Base-by-base conservation (phyloP, 2,888 invertebrate species). In the Diachrysia chrysitis region DNA sequence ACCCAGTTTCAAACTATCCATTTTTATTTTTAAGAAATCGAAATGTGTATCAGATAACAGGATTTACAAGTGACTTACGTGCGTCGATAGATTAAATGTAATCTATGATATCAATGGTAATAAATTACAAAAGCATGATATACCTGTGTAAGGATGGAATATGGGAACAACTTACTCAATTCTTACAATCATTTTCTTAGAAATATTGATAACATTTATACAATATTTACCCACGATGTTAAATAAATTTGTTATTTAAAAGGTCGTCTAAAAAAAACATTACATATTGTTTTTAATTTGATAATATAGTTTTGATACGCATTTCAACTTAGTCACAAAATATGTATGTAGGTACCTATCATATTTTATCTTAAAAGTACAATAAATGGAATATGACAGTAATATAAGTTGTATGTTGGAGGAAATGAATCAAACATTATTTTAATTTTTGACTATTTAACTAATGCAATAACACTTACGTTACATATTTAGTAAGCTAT, bases 351-450 rank as follows among this genome's bases (percentile, higher is more conserved):
- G 48, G 21, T 21, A n/a, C n/a, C n/a, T n/a, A 51, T 51, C 10
- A 21, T 0, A n/a, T 51, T 21, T 19, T 6, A 21, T 71, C 58
- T 29, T 53, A 17, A 53, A 46, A 71, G 60, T 78, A 64, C 61
- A 66, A 63, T 61, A n/a, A 58, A 17, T 2, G 14, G 25, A 58
- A 58, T 17, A 16, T 25, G 21, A 48, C 21, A 35, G 58, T 61
- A 42, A 60, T 60, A 37, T 23, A 16, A 54, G 53, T 35, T 61
- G 0, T 58, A 17, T 10, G 53, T 75, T 69, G 74, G 68, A 62
- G 79, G 79, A 63, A 78, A 62, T 9, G 68, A 75, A 78, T 74
- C 74, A 23, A 21, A 46, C 78, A 67, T 74, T 55, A 63, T 58
- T 58, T 32, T 10, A 48, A 32, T 58, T 67, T 67, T 73, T 73